phyloP scores from a whole-genome alignment of 2,888 invertebrate species.

The Thymelicus lineola region DNA sequence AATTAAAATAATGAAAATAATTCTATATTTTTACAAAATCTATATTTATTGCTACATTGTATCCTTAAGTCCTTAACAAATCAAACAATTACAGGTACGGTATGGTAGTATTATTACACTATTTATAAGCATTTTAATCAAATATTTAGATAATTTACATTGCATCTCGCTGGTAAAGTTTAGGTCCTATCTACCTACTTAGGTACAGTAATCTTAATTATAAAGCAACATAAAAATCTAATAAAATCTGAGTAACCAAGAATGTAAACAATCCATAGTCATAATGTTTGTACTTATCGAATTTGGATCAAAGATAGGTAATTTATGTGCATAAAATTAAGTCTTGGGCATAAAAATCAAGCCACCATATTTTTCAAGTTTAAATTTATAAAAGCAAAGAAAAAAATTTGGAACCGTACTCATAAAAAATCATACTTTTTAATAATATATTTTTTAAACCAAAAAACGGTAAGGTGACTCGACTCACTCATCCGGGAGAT shows the following conservation, averaged over 20 bases:
- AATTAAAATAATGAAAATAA: conserved; percentile 3
- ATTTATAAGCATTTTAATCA: no score
- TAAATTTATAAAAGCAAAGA: no score
- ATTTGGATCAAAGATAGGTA: conserved; percentile 45
- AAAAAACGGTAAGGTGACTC: no score
- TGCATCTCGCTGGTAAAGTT: conserved; percentile 6
- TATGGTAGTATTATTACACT: conserved; percentile 1
- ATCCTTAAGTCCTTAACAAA: background rate
- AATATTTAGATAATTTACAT: background rate
- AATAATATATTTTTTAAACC: no score
- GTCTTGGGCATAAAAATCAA: no score
- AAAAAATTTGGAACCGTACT: no score
- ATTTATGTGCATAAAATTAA: background rate
- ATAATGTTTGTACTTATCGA: conserved; percentile 60
- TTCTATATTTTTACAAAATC: background rate
- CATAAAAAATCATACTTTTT: no score
- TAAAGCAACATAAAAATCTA: background rate
- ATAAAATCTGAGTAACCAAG: background rate
- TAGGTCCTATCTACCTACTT: background rate
- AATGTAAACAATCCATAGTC: background rate
- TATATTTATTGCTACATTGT: background rate
- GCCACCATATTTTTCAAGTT: no score
- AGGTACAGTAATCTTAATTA: background rate
- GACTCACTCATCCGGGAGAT: no score
- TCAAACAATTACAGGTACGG: conserved; percentile 15